Conservation (phyloP, 2,888 invertebrate species). For the Muschampia plurimacula region DNA sequence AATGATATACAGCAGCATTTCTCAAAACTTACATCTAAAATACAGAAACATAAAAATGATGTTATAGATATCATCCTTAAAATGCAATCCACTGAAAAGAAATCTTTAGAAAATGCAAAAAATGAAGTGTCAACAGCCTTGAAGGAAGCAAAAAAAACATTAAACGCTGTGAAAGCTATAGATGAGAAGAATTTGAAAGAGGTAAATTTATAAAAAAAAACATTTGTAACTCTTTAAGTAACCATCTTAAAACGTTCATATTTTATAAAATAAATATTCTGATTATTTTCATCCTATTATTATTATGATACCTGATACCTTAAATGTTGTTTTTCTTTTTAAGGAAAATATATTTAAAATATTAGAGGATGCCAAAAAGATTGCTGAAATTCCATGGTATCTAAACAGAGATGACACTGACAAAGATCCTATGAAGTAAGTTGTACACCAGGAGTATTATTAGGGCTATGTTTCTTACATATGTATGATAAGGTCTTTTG, state of each 20-base stretch:
- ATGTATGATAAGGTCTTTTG: background rate
- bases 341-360: slow-evolving; percentile 68
- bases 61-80: slow-evolving; percentile 65
- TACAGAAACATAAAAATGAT: slow-evolving; percentile 83
- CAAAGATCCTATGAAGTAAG: slow-evolving; percentile 64
- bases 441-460: slow-evolving; percentile 20
- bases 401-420: slow-evolving; percentile 60
- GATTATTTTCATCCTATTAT: background rate
- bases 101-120: slow-evolving; percentile 64
- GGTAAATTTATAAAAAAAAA: slow-evolving; percentile 51
- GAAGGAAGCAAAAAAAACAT: slow-evolving; percentile 56
- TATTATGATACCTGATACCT: background rate
- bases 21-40: slow-evolving; percentile 74
- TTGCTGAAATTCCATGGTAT: slow-evolving; percentile 68
- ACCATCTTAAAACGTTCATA: background rate
- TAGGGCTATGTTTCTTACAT: too few species aligned
- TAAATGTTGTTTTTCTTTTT: slow-evolving; percentile 42
- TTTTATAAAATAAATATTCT: background rate
- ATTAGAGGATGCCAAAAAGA: slow-evolving; percentile 63
- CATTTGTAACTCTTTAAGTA: background rate
- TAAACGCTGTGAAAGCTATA: slow-evolving; percentile 47
- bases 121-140: slow-evolving; percentile 59
- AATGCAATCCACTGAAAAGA: slow-evolving; percentile 61
- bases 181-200: slow-evolving; percentile 61
- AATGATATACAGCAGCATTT: slow-evolving; percentile 80